Evolutionary conservation across 2,797 vertebrate species (phyloP).

Genomic region (Micromesistius poutassou): DNA sequence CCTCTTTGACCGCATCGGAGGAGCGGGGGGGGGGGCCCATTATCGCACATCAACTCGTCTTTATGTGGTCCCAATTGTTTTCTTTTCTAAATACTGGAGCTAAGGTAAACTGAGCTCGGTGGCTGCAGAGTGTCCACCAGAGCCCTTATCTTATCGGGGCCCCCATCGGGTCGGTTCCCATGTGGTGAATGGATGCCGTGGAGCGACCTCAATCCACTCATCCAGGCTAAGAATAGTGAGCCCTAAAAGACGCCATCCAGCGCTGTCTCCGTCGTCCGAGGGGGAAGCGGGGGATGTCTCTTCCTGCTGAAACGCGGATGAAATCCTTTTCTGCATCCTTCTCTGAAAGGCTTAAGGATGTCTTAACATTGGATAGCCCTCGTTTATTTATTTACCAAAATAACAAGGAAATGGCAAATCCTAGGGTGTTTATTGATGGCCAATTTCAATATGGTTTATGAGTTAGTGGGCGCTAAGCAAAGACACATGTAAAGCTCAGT

Average conservation of each 20-base stretch:
- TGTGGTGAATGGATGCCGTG: background rate
- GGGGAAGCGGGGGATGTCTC: background rate
- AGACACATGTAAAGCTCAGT: background rate
- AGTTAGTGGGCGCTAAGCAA: background rate
- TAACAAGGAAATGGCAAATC: no score
- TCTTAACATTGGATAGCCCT: background rate
- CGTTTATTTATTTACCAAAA: no score
- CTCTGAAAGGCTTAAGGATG: background rate
- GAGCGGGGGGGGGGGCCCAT: background rate
- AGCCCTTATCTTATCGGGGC: background rate
- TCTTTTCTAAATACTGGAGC: background rate
- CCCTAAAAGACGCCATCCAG: background rate
- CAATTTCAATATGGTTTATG: background rate
- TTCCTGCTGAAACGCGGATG: background rate
- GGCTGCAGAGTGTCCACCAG: background rate
- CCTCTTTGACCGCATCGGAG: background rate
- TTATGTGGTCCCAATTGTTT: background rate
- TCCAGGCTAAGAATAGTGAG: slow-evolving; percentile 3
- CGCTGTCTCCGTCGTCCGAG: background rate
- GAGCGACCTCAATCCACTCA: background rate
- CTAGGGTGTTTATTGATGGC: no score
- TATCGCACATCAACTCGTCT: background rate
- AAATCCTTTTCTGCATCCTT: background rate
- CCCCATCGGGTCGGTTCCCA: background rate
- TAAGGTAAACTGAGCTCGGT: background rate